phyloP scores from a whole-genome alignment of 2,888 invertebrate genomes.

The Thymelicus lineola region DNA sequence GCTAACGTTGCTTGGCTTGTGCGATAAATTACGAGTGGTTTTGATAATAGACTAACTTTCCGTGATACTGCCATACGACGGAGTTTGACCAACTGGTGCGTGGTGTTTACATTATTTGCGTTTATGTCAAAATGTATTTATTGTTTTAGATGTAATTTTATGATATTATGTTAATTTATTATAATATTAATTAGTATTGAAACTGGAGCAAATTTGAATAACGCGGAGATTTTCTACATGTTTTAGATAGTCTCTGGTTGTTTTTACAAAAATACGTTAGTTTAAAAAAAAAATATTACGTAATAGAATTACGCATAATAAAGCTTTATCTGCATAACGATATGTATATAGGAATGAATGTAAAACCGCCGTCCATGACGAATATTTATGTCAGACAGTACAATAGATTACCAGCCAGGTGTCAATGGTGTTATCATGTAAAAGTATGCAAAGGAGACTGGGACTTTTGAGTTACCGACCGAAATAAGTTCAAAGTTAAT shows the following conservation, averaged over 20 bases:
- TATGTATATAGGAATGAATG: slow-evolving; percentile 62
- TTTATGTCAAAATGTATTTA: slow-evolving; percentile 40
- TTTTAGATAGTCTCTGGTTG: not conserved
- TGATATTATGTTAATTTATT: too few relatives aligned
- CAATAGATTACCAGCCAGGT: slow-evolving; percentile 41
- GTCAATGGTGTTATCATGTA: slow-evolving; percentile 25
- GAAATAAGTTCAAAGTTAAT: too few relatives aligned
- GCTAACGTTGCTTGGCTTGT: slow-evolving; percentile 64
- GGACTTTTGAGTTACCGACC: too few relatives aligned
- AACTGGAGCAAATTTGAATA: not conserved
- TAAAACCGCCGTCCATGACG: slow-evolving; percentile 69
- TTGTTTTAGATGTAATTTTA: slow-evolving; percentile 31
- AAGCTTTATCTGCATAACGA: slow-evolving; percentile 70
- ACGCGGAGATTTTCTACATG: not conserved
- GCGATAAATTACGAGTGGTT: slow-evolving; percentile 64
- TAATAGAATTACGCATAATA: slow-evolving; percentile 58
- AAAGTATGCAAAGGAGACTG: slow-evolving; percentile 27
- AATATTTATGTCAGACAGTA: slow-evolving; percentile 61
- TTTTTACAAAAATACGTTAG: slow-evolving; percentile 35
- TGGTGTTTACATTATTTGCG: slow-evolving; percentile 55
- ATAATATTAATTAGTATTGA: too few relatives aligned
- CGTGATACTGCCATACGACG: slow-evolving; percentile 50
- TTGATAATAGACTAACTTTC: slow-evolving; percentile 54
- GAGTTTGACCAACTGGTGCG: slow-evolving; percentile 66
- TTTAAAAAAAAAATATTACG: slow-evolving; percentile 52